phyloP scores from a whole-genome alignment of 37 sponge, comb jelly and placozoan species.

The Oopsacas minuta region DNA sequence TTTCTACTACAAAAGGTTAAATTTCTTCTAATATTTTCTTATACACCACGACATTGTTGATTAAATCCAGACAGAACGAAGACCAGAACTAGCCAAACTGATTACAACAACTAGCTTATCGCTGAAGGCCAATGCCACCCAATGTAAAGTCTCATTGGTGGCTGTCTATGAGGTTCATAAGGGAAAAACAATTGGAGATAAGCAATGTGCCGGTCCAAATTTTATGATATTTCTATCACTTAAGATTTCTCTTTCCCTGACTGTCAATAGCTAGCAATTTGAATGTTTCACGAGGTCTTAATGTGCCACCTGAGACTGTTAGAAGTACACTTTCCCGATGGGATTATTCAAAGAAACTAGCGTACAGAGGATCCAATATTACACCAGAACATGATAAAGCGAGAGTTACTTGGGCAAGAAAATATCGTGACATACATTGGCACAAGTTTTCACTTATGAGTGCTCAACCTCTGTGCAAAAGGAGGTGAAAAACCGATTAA shows the following conservation, averaged over 20 bases:
- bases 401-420: not conserved
- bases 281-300: not conserved
- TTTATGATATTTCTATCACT: not conserved
- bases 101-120: not conserved
- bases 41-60: too few relatives aligned
- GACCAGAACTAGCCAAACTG: not conserved
- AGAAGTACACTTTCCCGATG: not conserved
- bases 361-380: not conserved
- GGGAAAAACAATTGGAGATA: not conserved
- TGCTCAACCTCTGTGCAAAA: too few relatives aligned
- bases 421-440: not conserved
- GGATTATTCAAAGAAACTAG: not conserved
- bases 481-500: too few relatives aligned
- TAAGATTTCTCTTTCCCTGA: not conserved
- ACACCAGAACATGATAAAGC: not conserved
- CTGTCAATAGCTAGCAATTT: not conserved
- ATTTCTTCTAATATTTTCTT: too few relatives aligned
- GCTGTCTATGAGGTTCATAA: not conserved
- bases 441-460: too few relatives aligned
- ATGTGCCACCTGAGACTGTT: not conserved
- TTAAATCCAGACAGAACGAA: not conserved
- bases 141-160: not conserved
- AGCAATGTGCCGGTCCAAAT: not conserved
- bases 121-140: not conserved
- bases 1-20: too few relatives aligned